Evolutionary conservation across 2,888 invertebrate species (phyloP).

Genomic region (Sphaerophoria taeniata): DNA sequence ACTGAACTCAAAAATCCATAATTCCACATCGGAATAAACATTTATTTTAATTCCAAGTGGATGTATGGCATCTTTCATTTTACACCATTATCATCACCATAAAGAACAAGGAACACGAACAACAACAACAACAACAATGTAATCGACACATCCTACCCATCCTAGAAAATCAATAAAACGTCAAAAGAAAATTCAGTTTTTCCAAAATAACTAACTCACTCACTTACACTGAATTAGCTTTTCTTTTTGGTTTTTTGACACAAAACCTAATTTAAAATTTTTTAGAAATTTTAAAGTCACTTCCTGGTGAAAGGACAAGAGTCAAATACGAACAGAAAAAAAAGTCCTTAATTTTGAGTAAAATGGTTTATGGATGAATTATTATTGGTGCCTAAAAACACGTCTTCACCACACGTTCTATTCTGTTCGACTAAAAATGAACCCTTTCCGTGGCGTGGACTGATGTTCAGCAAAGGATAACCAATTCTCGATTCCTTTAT

Average conservation of each 20-base stretch:
- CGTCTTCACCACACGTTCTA: slow-evolving; percentile 77
- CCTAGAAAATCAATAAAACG: slow-evolving; percentile 63
- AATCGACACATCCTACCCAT: slow-evolving; percentile 32
- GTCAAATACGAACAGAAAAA: not conserved
- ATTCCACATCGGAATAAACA: slow-evolving; percentile 19
- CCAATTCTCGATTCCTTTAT: slow-evolving; percentile 58
- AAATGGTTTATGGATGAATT: not conserved
- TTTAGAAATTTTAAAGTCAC: not conserved
- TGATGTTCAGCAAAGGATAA: slow-evolving; percentile 61
- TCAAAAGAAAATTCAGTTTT: slow-evolving; percentile 49
- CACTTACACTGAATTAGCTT: slow-evolving; percentile 11
- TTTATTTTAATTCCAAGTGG: slow-evolving; percentile 17
- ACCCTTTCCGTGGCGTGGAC: slow-evolving; percentile 63
- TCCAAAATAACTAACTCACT: slow-evolving; percentile 36
- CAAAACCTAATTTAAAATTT: slow-evolving; percentile 14
- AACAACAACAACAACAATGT: not conserved
- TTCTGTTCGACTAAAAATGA: slow-evolving; percentile 76
- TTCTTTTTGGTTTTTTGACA: not conserved
- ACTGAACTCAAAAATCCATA: slow-evolving; percentile 9
- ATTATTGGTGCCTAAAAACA: slow-evolving; percentile 47
- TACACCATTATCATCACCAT: not conserved
- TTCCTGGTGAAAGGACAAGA: not conserved
- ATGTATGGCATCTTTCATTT: not conserved
- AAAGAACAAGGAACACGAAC: slow-evolving; percentile 10
- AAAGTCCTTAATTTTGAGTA: slow-evolving; percentile 27